A percentile compares a stretch with the other conserved stretches of the same genome.
These are phyloP conservation scores for Geotrypetes seraphini DNA, from an alignment of 2,797 vertebrate genomes.

Conservation along the genomic window DNA sequence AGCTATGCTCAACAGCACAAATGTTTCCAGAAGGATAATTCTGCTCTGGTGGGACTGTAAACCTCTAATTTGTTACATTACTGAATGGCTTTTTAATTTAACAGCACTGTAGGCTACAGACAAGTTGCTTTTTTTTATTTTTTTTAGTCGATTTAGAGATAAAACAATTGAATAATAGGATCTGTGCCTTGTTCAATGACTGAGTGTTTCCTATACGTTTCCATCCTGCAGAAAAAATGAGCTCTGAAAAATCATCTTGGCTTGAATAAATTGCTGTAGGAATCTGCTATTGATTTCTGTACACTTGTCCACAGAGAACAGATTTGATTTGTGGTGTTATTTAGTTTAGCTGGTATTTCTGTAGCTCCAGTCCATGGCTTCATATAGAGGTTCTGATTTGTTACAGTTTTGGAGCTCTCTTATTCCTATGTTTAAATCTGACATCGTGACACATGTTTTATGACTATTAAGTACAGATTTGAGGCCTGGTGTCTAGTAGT, in stretches of 20 bases:
- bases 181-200: too few relatives aligned
- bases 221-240: not conserved
- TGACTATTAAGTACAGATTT: constrained; percentile 2
- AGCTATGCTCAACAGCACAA: too few relatives aligned
- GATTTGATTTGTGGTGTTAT: constrained; percentile 11
- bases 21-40: too few relatives aligned
- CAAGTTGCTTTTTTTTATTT: too few relatives aligned
- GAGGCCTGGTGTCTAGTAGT: not conserved
- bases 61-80: too few relatives aligned
- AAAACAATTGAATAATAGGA: too few relatives aligned
- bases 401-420: constrained; percentile 3
- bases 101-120: too few relatives aligned
- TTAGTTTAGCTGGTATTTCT: constrained; percentile 14
- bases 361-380: not conserved
- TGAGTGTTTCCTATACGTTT: not conserved
- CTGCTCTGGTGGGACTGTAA: too few relatives aligned
- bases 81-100: too few relatives aligned
- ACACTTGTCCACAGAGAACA: constrained; percentile 8
- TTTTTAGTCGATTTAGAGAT: too few relatives aligned
- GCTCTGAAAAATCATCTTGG: constrained; percentile 2
- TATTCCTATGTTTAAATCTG: constrained; percentile 4
- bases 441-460: not conserved
- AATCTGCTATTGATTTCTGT: constrained; percentile 20
- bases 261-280: constrained; percentile 12
- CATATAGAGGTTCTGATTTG: not conserved